Conservation (phyloP, 2,797 vertebrate genomes). For the Epinephelus coioides region DNA sequence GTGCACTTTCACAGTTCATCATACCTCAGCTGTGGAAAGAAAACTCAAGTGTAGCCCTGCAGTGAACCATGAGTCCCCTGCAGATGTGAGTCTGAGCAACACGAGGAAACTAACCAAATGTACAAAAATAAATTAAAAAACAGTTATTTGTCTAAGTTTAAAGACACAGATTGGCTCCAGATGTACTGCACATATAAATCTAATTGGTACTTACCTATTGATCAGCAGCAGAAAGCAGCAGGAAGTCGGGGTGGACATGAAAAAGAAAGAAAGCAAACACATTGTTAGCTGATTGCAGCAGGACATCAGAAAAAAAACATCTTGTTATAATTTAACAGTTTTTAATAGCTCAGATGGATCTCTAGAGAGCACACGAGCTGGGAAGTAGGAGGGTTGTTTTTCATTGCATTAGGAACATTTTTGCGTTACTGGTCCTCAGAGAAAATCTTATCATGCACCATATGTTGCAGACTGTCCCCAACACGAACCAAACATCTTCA, state of each 20-base stretch:
- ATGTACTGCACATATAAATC: slow-evolving; percentile 16
- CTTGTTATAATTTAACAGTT: slow-evolving; percentile 43
- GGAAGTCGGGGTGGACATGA: slow-evolving; percentile 48
- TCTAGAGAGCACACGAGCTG: slow-evolving; percentile 14
- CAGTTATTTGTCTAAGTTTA: not conserved
- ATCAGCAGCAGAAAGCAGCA: slow-evolving; percentile 39
- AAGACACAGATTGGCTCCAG: slow-evolving; percentile 44
- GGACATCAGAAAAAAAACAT: slow-evolving; percentile 34
- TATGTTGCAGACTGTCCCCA: slow-evolving; percentile 36
- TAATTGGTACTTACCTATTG: slow-evolving; percentile 71
- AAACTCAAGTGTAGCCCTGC: slow-evolving; percentile 25
- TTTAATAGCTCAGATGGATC: slow-evolving; percentile 22
- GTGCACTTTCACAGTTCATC: slow-evolving; percentile 48
- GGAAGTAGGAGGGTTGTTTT: slow-evolving; percentile 38
- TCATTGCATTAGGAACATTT: slow-evolving; percentile 19
- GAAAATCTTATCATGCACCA: slow-evolving; percentile 53
- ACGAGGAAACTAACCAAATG: slow-evolving; percentile 36
- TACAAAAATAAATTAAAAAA: slow-evolving; percentile 9
- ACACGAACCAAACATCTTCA: slow-evolving; percentile 68
- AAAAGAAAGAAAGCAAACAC: slow-evolving; percentile 60
- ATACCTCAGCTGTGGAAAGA: slow-evolving; percentile 54
- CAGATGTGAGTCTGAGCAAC: slow-evolving; percentile 48
- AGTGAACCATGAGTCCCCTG: slow-evolving; percentile 52
- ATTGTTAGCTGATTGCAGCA: slow-evolving; percentile 55
- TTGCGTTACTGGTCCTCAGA: slow-evolving; percentile 30